Percentiles rank a stretch among this genome's conserved stretches.
Evolutionary conservation across 2,888 invertebrate genomes (phyloP).

Genomic region (Belgica antarctica): DNA sequence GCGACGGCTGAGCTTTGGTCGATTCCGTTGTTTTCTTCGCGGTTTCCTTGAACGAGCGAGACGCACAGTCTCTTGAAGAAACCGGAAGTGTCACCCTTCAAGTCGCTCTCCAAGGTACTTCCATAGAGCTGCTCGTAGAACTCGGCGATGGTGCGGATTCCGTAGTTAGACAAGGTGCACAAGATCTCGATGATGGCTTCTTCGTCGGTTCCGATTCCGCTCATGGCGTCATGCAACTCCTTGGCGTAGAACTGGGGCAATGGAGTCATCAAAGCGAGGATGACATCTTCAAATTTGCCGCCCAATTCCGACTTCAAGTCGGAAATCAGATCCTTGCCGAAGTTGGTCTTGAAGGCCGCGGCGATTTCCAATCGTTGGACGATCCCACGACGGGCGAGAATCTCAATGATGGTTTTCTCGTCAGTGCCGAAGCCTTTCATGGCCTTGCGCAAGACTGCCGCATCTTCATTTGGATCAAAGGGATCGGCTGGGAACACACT

Average conservation of each 20-base stretch:
- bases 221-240: conserved; percentile 82
- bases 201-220: conserved; percentile 85
- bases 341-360: conserved; percentile 86
- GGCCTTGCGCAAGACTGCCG: conserved; percentile 78
- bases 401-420: conserved; percentile 86
- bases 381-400: conserved; percentile 83
- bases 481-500: conserved; percentile 84
- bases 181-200: conserved; percentile 89
- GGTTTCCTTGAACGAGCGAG: conserved; percentile 81
- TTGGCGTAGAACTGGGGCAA: conserved; percentile 87
- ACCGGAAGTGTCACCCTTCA: conserved; percentile 89
- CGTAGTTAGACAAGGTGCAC: conserved; percentile 86
- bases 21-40: conserved; percentile 81
- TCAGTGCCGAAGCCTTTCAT: conserved; percentile 94
- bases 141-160: conserved; percentile 78
- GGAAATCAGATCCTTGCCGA: conserved; percentile 81
- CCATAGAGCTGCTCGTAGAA: conserved; percentile 84
- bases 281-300: conserved; percentile 86
- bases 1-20: conserved; percentile 76
- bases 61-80: conserved; percentile 83
- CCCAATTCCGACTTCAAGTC: conserved; percentile 86
- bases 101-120: conserved; percentile 76
- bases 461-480: conserved; percentile 82
- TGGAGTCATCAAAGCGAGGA: conserved; percentile 87
- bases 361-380: conserved; percentile 88